Base-by-base conservation (phyloP, 2,888 invertebrate species). In the Agonopterix arenella region DNA sequence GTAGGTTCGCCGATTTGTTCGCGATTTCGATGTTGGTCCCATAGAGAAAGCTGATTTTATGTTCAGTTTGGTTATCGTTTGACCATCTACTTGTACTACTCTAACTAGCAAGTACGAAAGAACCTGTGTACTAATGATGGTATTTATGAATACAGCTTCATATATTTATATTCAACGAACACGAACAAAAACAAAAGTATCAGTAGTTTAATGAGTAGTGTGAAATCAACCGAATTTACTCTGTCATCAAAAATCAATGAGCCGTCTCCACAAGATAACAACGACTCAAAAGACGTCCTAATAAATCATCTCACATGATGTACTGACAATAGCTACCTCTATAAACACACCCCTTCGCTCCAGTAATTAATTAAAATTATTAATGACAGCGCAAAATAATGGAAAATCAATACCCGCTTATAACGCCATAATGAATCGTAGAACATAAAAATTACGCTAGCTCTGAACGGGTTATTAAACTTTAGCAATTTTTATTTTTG, bases 321-420 rank as follows among this genome's bases (percentile, higher is more conserved):
- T 58, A 61, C 61, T 63, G 70, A 78, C 74, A 73, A 76, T 71
- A 62, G 70, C 74, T 68, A 73, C 61, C 66, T 70, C 64, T 63
- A 69, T 68, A 69, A 68, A 66, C 70, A 69, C 65, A 58, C 65
- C 70, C 71, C 61, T 62, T 60, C 58, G 60, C 60, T 61, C 52
- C 58, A 59, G 73, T 82, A 79, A 84, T 85, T 85, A 84, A 84
- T 84, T 85, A 84, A 81, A 84, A 84, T 85, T 83, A 84, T 82
- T 83, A 84, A 84, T 84, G 84, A 81, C 82, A 76, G 68, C 66
- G 68, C 69, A 64, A 70, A 77, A 80, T 84, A 83, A 84, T 81
- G 83, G 70, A 77, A 76, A 84, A 85, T 85, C 84, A 76, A 85
- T 84, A 74, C 62, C 68, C 64, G 68, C 62, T 64, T 40, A 49